Conservation (phyloP, 2,797 vertebrate species). For the Poeciliopsis turneri region DNA sequence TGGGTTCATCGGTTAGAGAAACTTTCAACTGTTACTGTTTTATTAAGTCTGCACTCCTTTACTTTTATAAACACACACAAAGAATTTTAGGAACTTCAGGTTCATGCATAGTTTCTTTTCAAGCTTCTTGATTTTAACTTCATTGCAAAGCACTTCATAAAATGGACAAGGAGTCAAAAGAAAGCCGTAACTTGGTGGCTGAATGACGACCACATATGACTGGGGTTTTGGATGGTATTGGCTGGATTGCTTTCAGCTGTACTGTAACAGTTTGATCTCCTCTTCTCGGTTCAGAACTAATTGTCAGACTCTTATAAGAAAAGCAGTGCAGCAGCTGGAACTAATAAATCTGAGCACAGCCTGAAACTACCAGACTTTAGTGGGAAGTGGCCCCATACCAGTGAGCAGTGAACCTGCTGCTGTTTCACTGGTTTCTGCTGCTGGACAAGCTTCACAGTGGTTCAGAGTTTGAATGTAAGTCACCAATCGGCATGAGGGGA, state of each 20-base stretch:
- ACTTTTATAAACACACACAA: conserved; percentile 24
- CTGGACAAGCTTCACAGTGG: conserved; percentile 69
- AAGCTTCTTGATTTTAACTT: conserved; percentile 30
- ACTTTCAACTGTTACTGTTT: conserved; percentile 67
- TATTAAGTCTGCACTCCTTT: conserved; percentile 61
- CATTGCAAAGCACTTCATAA: conserved; percentile 7
- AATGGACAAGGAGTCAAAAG: conserved; percentile 6
- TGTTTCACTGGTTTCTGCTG: conserved; percentile 63
- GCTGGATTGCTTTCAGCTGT: conserved; percentile 16
- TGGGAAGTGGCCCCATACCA: conserved; percentile 49
- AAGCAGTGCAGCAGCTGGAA: conserved; percentile 53
- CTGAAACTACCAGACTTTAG: conserved; percentile 46
- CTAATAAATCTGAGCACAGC: conserved; percentile 63
- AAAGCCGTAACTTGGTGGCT: conserved; percentile 22
- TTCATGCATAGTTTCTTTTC: conserved; percentile 29
- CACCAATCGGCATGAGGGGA: conserved; percentile 29
- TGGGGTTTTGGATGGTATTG: conserved; percentile 6
- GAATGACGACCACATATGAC: neutral
- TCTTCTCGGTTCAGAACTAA: conserved; percentile 50
- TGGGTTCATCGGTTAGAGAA: conserved; percentile 25
- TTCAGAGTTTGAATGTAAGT: conserved; percentile 63
- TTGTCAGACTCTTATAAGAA: conserved; percentile 58
- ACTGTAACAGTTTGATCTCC: conserved; percentile 19
- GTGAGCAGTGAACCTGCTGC: conserved; percentile 46
- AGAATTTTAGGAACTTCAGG: conserved; percentile 30